A percentile compares a stretch with the other conserved stretches of the same genome.
Evolutionary conservation across 2,888 invertebrate genomes (phyloP).

Genomic region (Lottia scabra): DNA sequence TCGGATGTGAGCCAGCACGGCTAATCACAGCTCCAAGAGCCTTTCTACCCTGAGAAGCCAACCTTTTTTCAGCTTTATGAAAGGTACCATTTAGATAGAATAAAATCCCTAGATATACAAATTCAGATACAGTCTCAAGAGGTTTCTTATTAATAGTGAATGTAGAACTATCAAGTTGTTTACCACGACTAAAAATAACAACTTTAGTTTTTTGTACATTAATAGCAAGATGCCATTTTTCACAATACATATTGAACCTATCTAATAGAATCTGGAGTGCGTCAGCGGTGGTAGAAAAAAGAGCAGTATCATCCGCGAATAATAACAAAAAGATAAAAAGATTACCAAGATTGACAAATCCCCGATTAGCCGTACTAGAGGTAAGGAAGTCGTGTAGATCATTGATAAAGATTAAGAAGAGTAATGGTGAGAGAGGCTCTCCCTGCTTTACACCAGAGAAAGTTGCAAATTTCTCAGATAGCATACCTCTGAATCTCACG

Average conservation of each 20-base stretch:
- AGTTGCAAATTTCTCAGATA: not conserved
- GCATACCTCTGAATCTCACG: not conserved
- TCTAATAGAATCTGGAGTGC: not conserved
- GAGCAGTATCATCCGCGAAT: not conserved
- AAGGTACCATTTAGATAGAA: not conserved
- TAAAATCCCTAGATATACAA: not conserved
- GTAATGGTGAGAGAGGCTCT: not conserved
- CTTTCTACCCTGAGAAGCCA: not conserved
- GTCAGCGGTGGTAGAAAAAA: not conserved
- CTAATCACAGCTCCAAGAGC: not conserved
- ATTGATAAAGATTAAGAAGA: not conserved
- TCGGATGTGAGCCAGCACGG: not conserved
- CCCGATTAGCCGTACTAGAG: too few relatives aligned
- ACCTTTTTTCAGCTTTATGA: not conserved
- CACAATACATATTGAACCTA: not conserved
- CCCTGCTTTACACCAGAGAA: not conserved
- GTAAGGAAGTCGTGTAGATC: not conserved
- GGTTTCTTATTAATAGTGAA: not conserved
- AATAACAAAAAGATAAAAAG: not conserved
- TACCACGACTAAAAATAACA: not conserved
- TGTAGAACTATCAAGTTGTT: not conserved
- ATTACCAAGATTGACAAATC: not conserved
- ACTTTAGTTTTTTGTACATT: not conserved
- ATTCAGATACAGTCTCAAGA: not conserved
- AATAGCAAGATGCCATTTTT: not conserved